A percentile compares a stretch with the other conserved stretches of the same genome.
Evolutionary conservation across 2,888 invertebrate genomes (phyloP).

Genomic region (Lamellibrachia columna): DNA sequence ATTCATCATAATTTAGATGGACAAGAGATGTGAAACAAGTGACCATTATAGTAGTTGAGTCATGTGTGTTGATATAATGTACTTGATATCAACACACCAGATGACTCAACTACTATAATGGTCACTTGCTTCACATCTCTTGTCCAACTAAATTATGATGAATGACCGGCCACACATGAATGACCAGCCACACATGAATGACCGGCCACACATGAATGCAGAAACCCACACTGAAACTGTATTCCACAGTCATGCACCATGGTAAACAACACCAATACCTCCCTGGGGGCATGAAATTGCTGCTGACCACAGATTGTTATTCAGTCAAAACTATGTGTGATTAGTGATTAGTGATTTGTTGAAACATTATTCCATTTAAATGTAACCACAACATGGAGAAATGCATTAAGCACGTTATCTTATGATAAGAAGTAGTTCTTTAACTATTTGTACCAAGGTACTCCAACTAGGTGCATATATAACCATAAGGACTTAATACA

Average conservation of each 20-base stretch:
- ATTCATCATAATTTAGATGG: constrained; percentile 9
- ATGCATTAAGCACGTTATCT: neutral
- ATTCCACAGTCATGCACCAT: neutral
- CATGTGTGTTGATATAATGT: neutral
- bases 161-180: neutral
- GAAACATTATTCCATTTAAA: neutral
- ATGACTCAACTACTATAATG: neutral
- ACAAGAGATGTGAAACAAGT: neutral
- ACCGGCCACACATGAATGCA: neutral
- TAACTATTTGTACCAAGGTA: neutral
- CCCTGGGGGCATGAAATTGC: neutral
- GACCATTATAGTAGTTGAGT: neutral
- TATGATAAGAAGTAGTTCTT: neutral
- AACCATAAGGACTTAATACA: neutral
- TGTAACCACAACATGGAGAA: neutral
- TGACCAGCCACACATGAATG: neutral
- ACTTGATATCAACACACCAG: neutral
- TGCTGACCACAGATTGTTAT: neutral
- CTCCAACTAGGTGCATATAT: neutral
- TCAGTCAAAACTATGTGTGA: neutral
- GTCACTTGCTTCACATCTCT: neutral
- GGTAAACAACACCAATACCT: neutral
- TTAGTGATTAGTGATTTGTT: neutral
- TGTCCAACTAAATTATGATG: constrained; percentile 3
- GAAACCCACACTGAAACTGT: neutral